Evolutionary conservation across 2,888 invertebrate genomes (phyloP).

Genomic region (Callinectes sapidus): DNA sequence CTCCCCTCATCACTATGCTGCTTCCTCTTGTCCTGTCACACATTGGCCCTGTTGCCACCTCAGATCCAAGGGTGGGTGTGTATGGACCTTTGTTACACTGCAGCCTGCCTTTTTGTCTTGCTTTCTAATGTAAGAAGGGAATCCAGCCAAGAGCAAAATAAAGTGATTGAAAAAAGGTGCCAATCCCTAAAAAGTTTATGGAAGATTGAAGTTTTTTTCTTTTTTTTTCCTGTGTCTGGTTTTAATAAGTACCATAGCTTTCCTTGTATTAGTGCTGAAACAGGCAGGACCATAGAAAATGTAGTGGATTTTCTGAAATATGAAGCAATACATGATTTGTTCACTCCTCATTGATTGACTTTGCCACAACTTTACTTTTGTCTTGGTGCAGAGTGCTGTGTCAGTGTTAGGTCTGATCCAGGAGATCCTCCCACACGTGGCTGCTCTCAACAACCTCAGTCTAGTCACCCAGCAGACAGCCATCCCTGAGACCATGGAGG

Average conservation of each 20-base stretch:
- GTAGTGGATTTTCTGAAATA: background rate
- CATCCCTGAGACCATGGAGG: slow-evolving; percentile 75
- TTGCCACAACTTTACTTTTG: background rate
- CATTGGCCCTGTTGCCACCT: slow-evolving; percentile 86
- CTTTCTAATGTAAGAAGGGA: too few species aligned
- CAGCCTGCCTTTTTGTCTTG: slow-evolving; percentile 89
- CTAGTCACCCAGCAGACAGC: slow-evolving; percentile 76
- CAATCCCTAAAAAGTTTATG: too few species aligned
- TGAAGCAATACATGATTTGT: background rate
- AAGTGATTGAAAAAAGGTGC: too few species aligned
- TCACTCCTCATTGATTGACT: background rate
- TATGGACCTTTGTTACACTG: slow-evolving; percentile 84
- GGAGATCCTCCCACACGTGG: slow-evolving; percentile 90
- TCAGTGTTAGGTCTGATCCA: slow-evolving; percentile 90
- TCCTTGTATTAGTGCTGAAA: slow-evolving; percentile 76
- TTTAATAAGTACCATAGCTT: slow-evolving; percentile 89
- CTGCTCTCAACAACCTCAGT: slow-evolving; percentile 85
- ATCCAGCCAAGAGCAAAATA: too few species aligned
- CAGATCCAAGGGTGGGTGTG: slow-evolving; percentile 90
- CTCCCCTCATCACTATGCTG: slow-evolving; percentile 84
- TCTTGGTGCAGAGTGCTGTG: slow-evolving; percentile 78
- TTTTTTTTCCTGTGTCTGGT: too few species aligned
- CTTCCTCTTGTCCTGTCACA: slow-evolving; percentile 90
- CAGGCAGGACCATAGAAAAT: background rate
- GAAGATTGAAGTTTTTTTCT: too few species aligned